These are phyloP conservation scores for Clusia tigrina DNA, from an alignment of 2,888 invertebrate genomes.

Conservation along the genomic window DNA sequence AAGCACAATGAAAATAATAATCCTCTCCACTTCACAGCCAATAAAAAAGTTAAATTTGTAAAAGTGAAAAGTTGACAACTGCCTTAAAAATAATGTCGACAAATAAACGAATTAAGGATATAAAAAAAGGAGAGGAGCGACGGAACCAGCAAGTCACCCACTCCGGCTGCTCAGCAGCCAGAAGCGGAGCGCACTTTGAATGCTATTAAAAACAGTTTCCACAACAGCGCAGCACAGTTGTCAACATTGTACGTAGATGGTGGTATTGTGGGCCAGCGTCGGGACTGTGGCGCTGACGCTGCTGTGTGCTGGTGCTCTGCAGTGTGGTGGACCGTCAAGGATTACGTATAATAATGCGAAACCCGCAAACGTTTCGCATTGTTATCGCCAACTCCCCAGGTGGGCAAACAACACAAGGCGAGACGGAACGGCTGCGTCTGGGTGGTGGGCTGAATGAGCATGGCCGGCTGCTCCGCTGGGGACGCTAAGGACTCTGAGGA, in stretches of 20 bases:
- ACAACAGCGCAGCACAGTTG: not conserved
- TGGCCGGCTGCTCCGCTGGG: slow-evolving; percentile 7
- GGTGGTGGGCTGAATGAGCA: slow-evolving; percentile 2
- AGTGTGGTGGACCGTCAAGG: not conserved
- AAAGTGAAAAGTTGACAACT: slow-evolving; percentile 12
- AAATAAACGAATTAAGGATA: slow-evolving; percentile 51
- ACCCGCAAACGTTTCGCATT: slow-evolving; percentile 55
- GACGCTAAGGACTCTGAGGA: too few relatives aligned
- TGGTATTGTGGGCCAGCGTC: not conserved
- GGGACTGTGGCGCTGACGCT: not conserved
- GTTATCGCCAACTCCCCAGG: slow-evolving; percentile 36
- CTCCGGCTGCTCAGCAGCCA: not conserved
- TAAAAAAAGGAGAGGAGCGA: not conserved
- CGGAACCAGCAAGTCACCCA: not conserved
- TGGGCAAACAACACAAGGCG: slow-evolving; percentile 42
- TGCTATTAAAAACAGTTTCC: slow-evolving; percentile 4
- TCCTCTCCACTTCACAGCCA: not conserved
- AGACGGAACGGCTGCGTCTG: not conserved
- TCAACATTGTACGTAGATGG: too few relatives aligned
- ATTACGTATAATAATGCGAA: slow-evolving; percentile 23
- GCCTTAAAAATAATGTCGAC: slow-evolving; percentile 33
- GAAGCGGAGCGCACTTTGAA: not conserved
- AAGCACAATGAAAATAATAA: slow-evolving; percentile 2
- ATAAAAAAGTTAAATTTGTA: slow-evolving; percentile 12
- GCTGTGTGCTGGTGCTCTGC: not conserved